Base-by-base conservation (phyloP, 2,888 invertebrate species). In the Phortica okadai region DNA sequence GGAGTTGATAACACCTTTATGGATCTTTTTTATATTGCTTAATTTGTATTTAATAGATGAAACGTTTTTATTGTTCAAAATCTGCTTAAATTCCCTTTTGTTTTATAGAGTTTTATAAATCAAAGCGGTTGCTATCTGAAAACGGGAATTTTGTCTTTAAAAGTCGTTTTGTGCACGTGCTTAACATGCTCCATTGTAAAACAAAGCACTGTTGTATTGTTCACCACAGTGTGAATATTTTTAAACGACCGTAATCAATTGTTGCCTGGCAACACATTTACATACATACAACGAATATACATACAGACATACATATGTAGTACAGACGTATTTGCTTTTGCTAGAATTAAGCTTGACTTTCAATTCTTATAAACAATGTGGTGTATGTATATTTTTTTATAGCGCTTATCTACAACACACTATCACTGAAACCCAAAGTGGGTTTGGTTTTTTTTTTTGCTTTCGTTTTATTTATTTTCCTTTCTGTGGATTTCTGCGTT, bases 291-390 rank as follows among this genome's bases (percentile, higher is more conserved):
- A 6, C 2, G 4, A 33, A 33, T 33, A 33, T 33, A 14, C 33
- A 21, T 21, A 21, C 33, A 21, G 0, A 21, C 21, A 21, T 21
- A 21, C 21, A 21, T 21, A n/a, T n/a, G n/a, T n/a, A n/a, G n/a
- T n/a, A n/a, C n/a, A n/a, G n/a, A n/a, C n/a, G n/a, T n/a, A n/a
- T n/a, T n/a, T n/a, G n/a, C n/a, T n/a, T n/a, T n/a, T n/a, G n/a
- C n/a, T n/a, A n/a, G n/a, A n/a, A n/a, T n/a, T n/a, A 64, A 64
- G 25, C 64, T 64, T 64, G 64, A 64, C 64, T 64, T 64, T 64
- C 25, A 64, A 64, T 14, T 25, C 64, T 7, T 33, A 33, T 64
- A 33, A 64, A 64, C 41, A 25, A 64, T 41, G 25, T 11, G 6
- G 6, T 11, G 6, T 11, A 11, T 56, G 11, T 3, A 11, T 6